A percentile compares a stretch with the other conserved stretches of the same genome.
These are phyloP conservation scores for Oconnorella tubifera DNA, from an alignment of 2,888 invertebrate genomes.

Conservation along the genomic window DNA sequence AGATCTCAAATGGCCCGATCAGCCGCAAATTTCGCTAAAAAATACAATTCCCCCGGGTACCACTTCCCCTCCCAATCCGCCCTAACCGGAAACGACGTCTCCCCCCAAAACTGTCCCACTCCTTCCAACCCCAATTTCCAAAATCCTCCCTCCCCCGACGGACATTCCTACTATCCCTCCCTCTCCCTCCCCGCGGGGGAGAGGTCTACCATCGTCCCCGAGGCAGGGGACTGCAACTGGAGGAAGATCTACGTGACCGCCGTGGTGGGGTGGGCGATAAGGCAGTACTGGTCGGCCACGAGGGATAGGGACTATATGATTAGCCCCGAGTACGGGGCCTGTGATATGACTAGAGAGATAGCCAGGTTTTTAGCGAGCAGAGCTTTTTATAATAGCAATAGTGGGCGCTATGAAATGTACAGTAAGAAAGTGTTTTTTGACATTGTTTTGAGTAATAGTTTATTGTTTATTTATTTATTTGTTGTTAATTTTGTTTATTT, in stretches of 20 bases:
- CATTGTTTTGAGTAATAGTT: too few species aligned
- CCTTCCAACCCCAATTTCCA: too few species aligned
- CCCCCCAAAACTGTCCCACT: conserved; percentile 18
- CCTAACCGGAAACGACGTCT: conserved; percentile 36
- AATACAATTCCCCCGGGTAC: conserved; percentile 30
- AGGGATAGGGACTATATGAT: conserved; percentile 43
- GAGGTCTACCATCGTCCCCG: neutral
- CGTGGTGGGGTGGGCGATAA: conserved; percentile 46
- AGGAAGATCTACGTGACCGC: conserved; percentile 41
- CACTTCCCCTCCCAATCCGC: conserved; percentile 40
- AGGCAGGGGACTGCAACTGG: conserved; percentile 19
- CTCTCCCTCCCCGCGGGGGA: neutral
- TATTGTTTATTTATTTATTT: too few species aligned
- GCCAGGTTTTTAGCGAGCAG: conserved; percentile 47
- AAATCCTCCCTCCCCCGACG: neutral
- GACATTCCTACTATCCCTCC: neutral
- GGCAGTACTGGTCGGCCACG: conserved; percentile 47
- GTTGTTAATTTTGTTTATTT: too few species aligned
- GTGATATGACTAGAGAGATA: conserved; percentile 44
- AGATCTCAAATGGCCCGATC: conserved; percentile 20
- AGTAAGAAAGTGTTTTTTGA: conserved; percentile 41
- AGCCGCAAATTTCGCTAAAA: conserved; percentile 32
- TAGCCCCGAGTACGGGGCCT: conserved; percentile 37
- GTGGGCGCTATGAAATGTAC: conserved; percentile 42
- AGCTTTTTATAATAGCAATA: conserved; percentile 34